These are phyloP conservation scores for Gryllus longicercus DNA, from an alignment of 2,888 invertebrate species.

Conservation along the genomic window DNA sequence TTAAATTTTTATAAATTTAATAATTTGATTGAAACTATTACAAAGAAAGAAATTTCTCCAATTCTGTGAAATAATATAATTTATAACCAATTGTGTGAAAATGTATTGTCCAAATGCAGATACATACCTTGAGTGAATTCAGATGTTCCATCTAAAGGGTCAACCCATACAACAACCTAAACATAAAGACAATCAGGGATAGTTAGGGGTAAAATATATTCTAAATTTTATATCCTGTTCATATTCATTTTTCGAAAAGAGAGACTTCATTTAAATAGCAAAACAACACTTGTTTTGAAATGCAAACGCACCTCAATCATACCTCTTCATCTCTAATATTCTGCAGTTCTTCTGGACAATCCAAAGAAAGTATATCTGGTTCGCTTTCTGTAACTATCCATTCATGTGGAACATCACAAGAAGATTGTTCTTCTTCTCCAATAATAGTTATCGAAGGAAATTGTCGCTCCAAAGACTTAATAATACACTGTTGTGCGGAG, in stretches of 20 bases:
- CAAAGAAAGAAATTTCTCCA: too few relatives aligned
- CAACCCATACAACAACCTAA: slow-evolving; percentile 88
- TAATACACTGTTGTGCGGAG: slow-evolving; percentile 88
- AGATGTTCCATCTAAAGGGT: slow-evolving; percentile 96
- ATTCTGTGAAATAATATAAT: too few relatives aligned
- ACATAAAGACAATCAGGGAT: slow-evolving; percentile 30
- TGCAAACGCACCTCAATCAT: slow-evolving; percentile 25
- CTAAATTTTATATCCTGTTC: neutral
- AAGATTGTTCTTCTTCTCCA: slow-evolving; percentile 80
- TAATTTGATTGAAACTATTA: too few relatives aligned
- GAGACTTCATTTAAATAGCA: neutral
- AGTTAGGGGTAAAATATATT: slow-evolving; percentile 18
- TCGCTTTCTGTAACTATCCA: slow-evolving; percentile 74
- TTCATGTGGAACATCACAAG: slow-evolving; percentile 66
- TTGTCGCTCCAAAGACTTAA: slow-evolving; percentile 76
- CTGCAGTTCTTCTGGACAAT: slow-evolving; percentile 66
- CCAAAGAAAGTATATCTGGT: slow-evolving; percentile 58
- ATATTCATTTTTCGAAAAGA: neutral
- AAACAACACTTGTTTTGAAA: neutral
- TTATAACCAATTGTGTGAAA: too few relatives aligned
- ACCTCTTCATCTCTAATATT: slow-evolving; percentile 71
- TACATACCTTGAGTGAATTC: slow-evolving; percentile 88
- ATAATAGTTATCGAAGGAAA: slow-evolving; percentile 83
- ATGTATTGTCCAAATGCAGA: too few relatives aligned
- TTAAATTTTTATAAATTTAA: too few relatives aligned